Percentiles rank a stretch among this genome's conserved stretches.
Conservation (phyloP, 2,797 vertebrate genomes). For the Galagoides demidoff region DNA sequence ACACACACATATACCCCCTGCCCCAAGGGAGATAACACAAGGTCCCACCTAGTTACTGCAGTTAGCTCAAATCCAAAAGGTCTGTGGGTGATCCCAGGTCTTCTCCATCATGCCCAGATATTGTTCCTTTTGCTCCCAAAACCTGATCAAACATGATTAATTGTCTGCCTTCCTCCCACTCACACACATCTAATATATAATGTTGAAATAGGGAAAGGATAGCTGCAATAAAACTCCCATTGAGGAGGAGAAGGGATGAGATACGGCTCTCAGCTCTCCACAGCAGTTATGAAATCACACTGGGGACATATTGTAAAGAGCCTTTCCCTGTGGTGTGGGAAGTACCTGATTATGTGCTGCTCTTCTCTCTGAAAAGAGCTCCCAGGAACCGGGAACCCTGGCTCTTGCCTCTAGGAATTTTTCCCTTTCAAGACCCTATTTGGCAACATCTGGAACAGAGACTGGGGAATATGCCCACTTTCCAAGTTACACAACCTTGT, state of each 20-base stretch:
- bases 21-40: not conserved
- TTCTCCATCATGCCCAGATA: not conserved
- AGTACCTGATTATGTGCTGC: too few species aligned
- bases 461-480: not conserved
- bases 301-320: rapidly evolving
- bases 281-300: not conserved
- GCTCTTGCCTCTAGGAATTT: rapidly evolving
- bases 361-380: not conserved
- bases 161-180: not conserved
- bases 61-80: not conserved
- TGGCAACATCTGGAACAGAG: not conserved
- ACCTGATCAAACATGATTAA: not conserved
- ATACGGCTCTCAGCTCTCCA: not conserved
- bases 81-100: not conserved
- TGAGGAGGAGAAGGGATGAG: not conserved
- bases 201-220: not conserved
- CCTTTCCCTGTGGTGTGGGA: not conserved
- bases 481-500: not conserved
- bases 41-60: not conserved
- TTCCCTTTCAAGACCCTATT: not conserved
- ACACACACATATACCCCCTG: too few species aligned
- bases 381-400: not conserved
- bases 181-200: not conserved
- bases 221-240: not conserved
- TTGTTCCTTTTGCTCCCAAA: not conserved